Evolutionary conservation across 2,113 vertebrate species (phyloP), one percentile per base, ranked within the genome.

Genomic region (Hippopotamus amphibius): DNA sequence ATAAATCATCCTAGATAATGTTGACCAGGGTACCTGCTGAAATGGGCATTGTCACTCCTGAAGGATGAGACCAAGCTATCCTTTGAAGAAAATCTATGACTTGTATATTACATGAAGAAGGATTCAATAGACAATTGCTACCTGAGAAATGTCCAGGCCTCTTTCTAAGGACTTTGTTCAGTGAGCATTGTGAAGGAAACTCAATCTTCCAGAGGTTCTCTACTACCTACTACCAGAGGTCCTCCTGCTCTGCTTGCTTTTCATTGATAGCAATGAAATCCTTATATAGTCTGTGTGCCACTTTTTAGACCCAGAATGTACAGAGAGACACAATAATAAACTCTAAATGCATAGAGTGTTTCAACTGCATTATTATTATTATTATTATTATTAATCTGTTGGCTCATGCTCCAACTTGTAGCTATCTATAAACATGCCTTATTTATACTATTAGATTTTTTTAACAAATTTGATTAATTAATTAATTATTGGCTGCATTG

Each of bases 21-120:
- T 21, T 43, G 43, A 6, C 11, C 0, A 7, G 2, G 43, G 5
- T 22, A 48, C 6, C 17, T 21, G 14, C 59, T 24, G 11, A 28
- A 76, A n/a, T 48, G 57, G 72, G 41, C 46, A 26, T 22, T 46
- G 3, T 37, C 24, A 46, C 43, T 48, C 19, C 66, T 55, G 53
- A 14, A 53, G 17, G 55, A 68, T 30, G 28, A 86, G 41, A 16
- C 50, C 33, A 37, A n/a, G n/a, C 66, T 59, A 3, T 53, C 6
- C 37, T 6, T 59, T 57, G 63, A 81, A 84, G 50, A 46, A 86
- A 81, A 72, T 17, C 12, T 53, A 5, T 28, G 28, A 41, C 17
- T 88, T 84, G 33, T 8, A 1, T 66, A 30, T 37, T 43, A 26
- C 16, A 48, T 0, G 17, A 80, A 72, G 28, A 59, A 80, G 14